Evolutionary conservation across 2,797 vertebrate genomes (phyloP).

Genomic region (Enteromius viviparus): DNA sequence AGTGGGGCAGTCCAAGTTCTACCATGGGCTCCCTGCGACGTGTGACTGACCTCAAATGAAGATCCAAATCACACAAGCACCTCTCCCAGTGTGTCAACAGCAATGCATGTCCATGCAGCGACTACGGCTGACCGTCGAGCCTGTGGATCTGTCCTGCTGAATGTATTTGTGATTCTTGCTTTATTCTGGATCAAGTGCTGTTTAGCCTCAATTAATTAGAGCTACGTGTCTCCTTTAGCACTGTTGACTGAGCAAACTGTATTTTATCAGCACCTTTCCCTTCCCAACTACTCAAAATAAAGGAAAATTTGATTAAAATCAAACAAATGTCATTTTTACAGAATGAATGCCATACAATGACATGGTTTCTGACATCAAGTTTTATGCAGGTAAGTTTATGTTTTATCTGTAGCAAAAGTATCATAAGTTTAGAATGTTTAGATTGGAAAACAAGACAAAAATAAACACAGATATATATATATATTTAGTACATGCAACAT

Average conservation of each 20-base stretch:
- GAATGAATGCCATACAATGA: background rate
- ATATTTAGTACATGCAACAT: background rate
- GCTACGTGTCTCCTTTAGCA: slow-evolving; percentile 53
- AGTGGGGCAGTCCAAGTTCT: slow-evolving; percentile 77
- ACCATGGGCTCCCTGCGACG: slow-evolving; percentile 79
- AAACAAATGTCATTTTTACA: slow-evolving; percentile 57
- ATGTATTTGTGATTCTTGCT: slow-evolving; percentile 33
- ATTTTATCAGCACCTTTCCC: slow-evolving; percentile 61
- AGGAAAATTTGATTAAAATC: slow-evolving; percentile 73
- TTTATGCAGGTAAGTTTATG: background rate
- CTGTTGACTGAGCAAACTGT: slow-evolving; percentile 62
- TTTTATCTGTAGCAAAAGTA: background rate
- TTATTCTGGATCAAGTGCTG: slow-evolving; percentile 32
- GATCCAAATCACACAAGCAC: slow-evolving; percentile 48
- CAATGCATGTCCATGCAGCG: slow-evolving; percentile 36
- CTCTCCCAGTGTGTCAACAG: slow-evolving; percentile 38
- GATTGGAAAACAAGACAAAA: background rate
- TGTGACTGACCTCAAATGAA: slow-evolving; percentile 75
- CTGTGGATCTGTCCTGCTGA: slow-evolving; percentile 26
- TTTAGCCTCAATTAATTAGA: slow-evolving; percentile 13
- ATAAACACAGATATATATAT: background rate
- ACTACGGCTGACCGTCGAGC: background rate
- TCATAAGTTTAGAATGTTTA: background rate
- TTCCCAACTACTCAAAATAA: slow-evolving; percentile 72
- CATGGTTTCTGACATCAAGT: background rate